phyloP scores from a whole-genome alignment of 2,797 vertebrate species.

The Rhynchonycteris naso region DNA sequence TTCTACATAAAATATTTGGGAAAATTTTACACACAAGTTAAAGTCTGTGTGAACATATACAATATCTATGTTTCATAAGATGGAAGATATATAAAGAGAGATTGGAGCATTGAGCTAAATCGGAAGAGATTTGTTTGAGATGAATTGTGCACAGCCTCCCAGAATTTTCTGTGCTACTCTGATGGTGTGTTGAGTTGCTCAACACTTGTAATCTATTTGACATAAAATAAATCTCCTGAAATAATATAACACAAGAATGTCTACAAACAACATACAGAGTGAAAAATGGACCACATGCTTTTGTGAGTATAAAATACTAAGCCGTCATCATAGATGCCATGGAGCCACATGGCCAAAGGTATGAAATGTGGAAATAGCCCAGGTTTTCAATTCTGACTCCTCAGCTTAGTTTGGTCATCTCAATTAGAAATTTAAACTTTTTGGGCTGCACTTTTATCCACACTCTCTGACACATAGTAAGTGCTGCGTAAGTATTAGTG shows the following conservation, averaged over 20 bases:
- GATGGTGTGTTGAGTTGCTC: background rate
- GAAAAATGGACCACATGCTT: background rate
- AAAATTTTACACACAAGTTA: no score
- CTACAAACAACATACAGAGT: background rate
- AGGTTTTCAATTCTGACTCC: background rate
- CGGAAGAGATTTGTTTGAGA: background rate
- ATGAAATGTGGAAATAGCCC: background rate
- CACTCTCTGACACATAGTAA: background rate
- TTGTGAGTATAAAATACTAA: background rate
- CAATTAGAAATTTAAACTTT: background rate
- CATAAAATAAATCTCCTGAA: constrained; percentile 21
- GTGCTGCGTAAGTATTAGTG: no score
- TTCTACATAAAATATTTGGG: background rate
- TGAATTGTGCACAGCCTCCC: background rate
- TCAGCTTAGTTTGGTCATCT: background rate
- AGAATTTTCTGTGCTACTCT: constrained; percentile 22
- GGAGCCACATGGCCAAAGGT: rapidly evolving
- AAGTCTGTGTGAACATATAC: background rate
- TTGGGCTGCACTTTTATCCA: background rate
- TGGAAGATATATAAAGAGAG: background rate
- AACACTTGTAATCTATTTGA: background rate
- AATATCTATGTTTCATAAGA: background rate
- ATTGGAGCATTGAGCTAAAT: background rate
- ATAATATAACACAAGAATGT: background rate
- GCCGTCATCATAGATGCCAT: background rate